These are phyloP conservation scores for Apoda limacodes DNA, from an alignment of 2,888 invertebrate species.

Conservation along the genomic window DNA sequence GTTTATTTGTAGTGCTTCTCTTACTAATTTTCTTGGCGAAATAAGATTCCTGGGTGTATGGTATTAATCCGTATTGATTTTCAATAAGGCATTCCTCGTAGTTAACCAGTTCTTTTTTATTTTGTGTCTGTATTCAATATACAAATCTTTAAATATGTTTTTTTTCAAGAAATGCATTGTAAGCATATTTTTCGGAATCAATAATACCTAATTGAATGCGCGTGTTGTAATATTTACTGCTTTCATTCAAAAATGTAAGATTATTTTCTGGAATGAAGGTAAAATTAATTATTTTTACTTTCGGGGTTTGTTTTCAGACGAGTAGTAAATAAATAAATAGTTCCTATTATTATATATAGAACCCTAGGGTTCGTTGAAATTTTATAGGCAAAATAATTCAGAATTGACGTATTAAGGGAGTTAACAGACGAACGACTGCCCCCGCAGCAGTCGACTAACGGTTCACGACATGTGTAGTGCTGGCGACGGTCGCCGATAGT, in stretches of 20 bases:
- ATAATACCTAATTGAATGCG: slow-evolving; percentile 43
- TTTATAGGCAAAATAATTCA: no score
- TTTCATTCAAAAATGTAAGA: slow-evolving; percentile 24
- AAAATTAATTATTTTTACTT: no score
- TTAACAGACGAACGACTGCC: no score
- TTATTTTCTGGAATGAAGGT: slow-evolving; percentile 29
- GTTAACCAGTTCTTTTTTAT: slow-evolving; percentile 30
- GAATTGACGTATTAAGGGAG: no score
- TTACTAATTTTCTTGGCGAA: slow-evolving; percentile 35
- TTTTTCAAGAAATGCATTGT: slow-evolving; percentile 34
- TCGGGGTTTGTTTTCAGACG: no score
- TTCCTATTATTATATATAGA: no score
- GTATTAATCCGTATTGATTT: slow-evolving; percentile 40
- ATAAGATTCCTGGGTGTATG: slow-evolving; percentile 40
- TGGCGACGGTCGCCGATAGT: no score
- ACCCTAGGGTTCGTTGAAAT: no score
- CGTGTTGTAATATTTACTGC: slow-evolving; percentile 27
- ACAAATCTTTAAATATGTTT: slow-evolving; percentile 37
- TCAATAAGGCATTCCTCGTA: slow-evolving; percentile 44
- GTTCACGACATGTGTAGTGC: no score
- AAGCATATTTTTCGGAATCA: slow-evolving; percentile 40
- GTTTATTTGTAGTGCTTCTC: slow-evolving; percentile 34
- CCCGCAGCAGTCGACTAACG: no score
- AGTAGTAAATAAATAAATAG: no score
- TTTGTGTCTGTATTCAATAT: slow-evolving; percentile 28